Base-by-base conservation (phyloP, 2,113 vertebrate genomes). In the Vireo altiloquus region DNA sequence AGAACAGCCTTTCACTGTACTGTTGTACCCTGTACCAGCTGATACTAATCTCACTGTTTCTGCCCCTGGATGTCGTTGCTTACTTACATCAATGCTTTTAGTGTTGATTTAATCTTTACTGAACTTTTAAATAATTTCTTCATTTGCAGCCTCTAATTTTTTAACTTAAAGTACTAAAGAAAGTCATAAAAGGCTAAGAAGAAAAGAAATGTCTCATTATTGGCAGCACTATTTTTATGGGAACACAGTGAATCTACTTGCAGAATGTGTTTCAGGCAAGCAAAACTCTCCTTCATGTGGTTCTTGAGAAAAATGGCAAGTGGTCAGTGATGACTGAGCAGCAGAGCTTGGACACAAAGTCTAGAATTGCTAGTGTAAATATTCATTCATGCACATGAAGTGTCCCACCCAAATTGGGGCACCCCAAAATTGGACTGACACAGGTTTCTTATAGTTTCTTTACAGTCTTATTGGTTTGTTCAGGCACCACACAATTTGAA, bases 271-370 rank as follows among this genome's bases (percentile, higher is more conserved):
- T 72, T 72, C 50, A 88, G 30, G 31, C 42, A 35, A 56, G 57
- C 17, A 42, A 63, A 87, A 70, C 13, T 5, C 24, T 70, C 16
- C 9, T 70, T 40, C 4, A 7, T 25, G 11, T 9, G 33, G 17
- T 1, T 47, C 50, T 64, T 50, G 11, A 72, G 50, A 64, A 49
- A 56, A 80, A 19, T 22, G 31, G 17, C 23, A 82, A 40, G 13
- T 23, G 15, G 15, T 14, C 30, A 0, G 0, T 44, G 56, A 39
- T 3, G 0, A 49, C 21, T 5, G 4, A 54, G 19, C 15, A 49
- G 31, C 18, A 8, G 72, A 31, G 15, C 39, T 76, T 49, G 33
- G 47, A 60, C 3, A 3, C 42, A 30, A 88, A 74, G 12, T 85
- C 20, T 18, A 47, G n/a, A n/a, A 60, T 35, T 75, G 20, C 15